A percentile compares a stretch with the other conserved stretches of the same genome.
Conservation (phyloP, 1,140 invertebrate species). For the Pemphigus obesinymphae region DNA sequence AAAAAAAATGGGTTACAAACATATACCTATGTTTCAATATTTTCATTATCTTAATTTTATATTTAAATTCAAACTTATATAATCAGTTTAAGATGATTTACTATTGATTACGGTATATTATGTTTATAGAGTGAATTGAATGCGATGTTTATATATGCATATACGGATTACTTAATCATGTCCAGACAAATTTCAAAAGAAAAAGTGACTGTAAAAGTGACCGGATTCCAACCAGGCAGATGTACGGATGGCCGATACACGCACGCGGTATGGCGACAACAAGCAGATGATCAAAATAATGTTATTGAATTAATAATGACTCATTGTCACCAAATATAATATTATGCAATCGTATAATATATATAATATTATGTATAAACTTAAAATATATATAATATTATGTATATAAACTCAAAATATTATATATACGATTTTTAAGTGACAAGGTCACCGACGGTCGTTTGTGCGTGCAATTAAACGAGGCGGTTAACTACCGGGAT, state of each 20-base stretch:
- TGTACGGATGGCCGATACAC: neutral
- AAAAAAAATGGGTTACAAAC: too few relatives aligned
- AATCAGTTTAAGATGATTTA: too few relatives aligned
- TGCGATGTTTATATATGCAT: too few relatives aligned
- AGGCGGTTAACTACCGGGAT: neutral
- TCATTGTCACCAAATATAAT: neutral
- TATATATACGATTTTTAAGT: neutral
- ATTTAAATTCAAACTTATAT: too few relatives aligned
- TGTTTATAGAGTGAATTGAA: too few relatives aligned
- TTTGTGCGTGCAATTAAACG: neutral
- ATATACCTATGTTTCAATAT: too few relatives aligned
- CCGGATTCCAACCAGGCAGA: neutral
- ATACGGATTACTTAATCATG: too few relatives aligned
- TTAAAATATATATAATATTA: neutral
- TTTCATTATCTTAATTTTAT: too few relatives aligned
- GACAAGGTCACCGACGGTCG: neutral
- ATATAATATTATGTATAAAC: neutral
- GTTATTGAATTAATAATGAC: slow-evolving; percentile 28
- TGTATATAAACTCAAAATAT: neutral
- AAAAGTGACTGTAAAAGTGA: too few relatives aligned
- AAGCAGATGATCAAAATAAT: neutral
- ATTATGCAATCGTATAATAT: neutral
- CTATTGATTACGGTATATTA: too few relatives aligned
- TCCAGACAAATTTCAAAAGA: too few relatives aligned
- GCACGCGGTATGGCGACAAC: neutral